Evolutionary conservation across 1,140 invertebrate genomes (phyloP).

Genomic region (Drosophila suzukii): DNA sequence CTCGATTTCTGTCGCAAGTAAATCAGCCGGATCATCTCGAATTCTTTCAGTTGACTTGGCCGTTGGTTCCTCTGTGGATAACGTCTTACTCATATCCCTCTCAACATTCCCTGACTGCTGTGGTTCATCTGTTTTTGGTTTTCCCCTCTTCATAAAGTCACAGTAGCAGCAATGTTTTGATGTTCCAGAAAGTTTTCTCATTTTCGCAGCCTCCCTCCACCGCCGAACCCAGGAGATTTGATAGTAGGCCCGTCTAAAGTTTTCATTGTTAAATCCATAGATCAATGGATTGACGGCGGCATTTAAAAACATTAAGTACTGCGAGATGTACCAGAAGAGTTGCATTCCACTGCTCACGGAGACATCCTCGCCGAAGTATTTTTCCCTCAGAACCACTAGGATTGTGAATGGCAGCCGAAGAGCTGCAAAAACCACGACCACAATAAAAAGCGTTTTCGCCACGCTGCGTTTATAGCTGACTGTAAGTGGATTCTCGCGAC

Average conservation of each 20-base stretch:
- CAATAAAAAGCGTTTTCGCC: conserved; percentile 89
- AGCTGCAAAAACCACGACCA: conserved; percentile 88
- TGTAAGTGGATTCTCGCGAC: conserved; percentile 85
- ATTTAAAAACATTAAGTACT: conserved; percentile 89
- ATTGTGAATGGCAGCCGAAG: conserved; percentile 90
- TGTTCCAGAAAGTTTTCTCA: background rate
- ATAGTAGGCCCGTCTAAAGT: conserved; percentile 87
- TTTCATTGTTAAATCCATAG: conserved; percentile 89
- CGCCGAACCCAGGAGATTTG: conserved; percentile 63
- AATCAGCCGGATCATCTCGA: background rate
- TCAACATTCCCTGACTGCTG: background rate
- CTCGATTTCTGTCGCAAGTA: conserved; percentile 13
- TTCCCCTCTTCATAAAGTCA: conserved; percentile 49
- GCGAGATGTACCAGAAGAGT: conserved; percentile 88
- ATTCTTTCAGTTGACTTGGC: conserved; percentile 13
- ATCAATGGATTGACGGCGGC: conserved; percentile 90
- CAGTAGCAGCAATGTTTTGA: conserved; percentile 58
- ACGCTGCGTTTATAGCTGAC: conserved; percentile 88
- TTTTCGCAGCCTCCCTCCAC: conserved; percentile 2
- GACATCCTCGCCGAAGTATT: conserved; percentile 76
- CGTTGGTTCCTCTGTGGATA: conserved; percentile 9
- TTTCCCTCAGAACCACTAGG: conserved; percentile 87
- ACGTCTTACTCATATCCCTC: background rate
- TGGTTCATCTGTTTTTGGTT: background rate
- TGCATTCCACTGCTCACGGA: conserved; percentile 85